Percentiles rank a stretch among this genome's conserved stretches.
These are phyloP conservation scores for Lipotes vexillifer DNA, from an alignment of 2,113 vertebrate species.

Conservation along the genomic window DNA sequence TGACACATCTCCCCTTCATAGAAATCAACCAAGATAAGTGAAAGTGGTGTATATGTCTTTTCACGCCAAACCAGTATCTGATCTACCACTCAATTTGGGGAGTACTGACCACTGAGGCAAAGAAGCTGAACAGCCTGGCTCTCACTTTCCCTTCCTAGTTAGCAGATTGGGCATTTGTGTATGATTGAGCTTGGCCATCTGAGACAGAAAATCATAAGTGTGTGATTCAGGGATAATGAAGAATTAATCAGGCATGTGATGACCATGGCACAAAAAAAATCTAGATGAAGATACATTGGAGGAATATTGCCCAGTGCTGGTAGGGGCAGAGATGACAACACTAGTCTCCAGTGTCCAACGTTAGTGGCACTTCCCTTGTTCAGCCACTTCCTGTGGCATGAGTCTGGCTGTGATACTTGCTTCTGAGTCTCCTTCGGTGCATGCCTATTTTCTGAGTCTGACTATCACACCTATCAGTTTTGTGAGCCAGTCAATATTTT, in stretches of 20 bases:
- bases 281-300: background rate
- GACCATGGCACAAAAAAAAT: background rate
- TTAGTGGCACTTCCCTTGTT: background rate
- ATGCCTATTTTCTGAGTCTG: background rate
- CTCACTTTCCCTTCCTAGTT: background rate
- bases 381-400: background rate
- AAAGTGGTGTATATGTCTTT: background rate
- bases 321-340: background rate
- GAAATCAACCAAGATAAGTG: background rate
- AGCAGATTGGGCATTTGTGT: background rate
- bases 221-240: background rate
- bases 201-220: background rate
- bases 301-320: background rate
- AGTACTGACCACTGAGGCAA: background rate
- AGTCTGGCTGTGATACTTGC: background rate
- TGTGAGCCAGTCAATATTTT: background rate
- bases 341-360: background rate
- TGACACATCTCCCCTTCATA: background rate
- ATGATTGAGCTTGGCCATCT: background rate
- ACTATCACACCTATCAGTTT: background rate
- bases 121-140: accelerated
- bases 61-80: background rate
- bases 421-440: background rate
- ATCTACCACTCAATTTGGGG: background rate
- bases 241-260: background rate